Evolutionary conservation across 2,113 vertebrate genomes (phyloP).

Genomic region (Maccullochella peelii): DNA sequence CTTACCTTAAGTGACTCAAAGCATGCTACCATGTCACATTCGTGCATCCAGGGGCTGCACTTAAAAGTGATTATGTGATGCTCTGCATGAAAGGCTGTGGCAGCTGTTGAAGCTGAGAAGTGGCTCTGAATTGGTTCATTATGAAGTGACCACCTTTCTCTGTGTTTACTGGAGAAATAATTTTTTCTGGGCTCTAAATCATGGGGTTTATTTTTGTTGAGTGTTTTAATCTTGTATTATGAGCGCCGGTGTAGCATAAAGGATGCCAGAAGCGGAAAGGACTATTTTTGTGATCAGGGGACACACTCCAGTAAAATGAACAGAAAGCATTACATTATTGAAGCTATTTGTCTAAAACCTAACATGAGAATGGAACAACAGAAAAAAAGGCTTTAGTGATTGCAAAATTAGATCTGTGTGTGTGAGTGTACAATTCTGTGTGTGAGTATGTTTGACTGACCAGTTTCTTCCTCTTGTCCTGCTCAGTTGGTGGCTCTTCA

Average conservation of each 20-base stretch:
- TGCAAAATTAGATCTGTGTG: not conserved
- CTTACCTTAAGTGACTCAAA: constrained; percentile 23
- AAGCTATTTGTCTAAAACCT: not conserved
- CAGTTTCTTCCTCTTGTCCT: constrained; percentile 97
- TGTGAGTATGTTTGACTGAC: constrained; percentile 80
- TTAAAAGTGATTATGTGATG: constrained; percentile 11
- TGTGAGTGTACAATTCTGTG: not conserved
- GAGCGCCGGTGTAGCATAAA: not conserved
- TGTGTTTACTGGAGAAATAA: constrained; percentile 1
- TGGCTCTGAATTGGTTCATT: not conserved
- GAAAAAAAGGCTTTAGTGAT: not conserved
- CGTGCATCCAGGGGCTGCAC: not conserved
- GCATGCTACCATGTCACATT: not conserved
- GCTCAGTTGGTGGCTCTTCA: constrained; percentile 95
- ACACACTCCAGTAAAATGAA: not conserved
- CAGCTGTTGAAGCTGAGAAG: constrained; percentile 10
- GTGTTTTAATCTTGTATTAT: not conserved
- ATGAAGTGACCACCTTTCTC: constrained; percentile 16
- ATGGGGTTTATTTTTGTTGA: not conserved
- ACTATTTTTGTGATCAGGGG: not conserved
- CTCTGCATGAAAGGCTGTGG: constrained; percentile 1
- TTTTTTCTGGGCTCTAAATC: constrained; percentile 1
- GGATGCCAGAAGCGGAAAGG: not conserved
- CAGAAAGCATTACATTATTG: not conserved
- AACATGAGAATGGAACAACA: not conserved